Base-by-base conservation (phyloP, 1,140 invertebrate genomes). In the Penaeus vannamei region DNA sequence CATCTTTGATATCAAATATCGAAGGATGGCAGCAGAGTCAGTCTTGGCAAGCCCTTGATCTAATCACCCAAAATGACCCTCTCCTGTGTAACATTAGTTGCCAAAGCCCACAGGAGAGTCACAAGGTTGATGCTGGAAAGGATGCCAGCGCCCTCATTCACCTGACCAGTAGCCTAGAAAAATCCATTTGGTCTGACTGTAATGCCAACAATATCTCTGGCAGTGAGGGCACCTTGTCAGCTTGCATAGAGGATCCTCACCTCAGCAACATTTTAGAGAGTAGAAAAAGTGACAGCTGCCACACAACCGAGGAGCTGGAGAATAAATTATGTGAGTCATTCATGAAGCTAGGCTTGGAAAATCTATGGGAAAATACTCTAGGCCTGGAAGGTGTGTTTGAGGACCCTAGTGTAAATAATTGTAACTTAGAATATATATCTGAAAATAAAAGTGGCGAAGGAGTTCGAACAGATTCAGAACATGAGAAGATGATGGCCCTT, bases 121-220 rank as follows among this genome's bases (percentile, higher is more conserved):
- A 79, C 19, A 84, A 84, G 72, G 87, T 84, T 42, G 83, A 79
- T n/a, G 81, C 80, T 66, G 29, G 36, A 5, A 79, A 29, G 32
- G 82, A 84, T 23, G 29, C 87, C 26, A 84, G 60, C 36, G 66
- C 81, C 72, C 87, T 79, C 76, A 42, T 84, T 59, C 72, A 79
- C 42, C n/a, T 89, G 26, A 81, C 84, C 42, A 87, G 79, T 32
- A 79, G 84, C 66, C 61, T 82, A 36, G 87, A 91, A 66, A 91
- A 91, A 59, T 90, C 86, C 62, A 90, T 91, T 61, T 91, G 91
- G 91, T 90, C 91, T 22, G 91, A 91, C 69, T 90, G 82, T 53
- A 91, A 91, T 88, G 91, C 87, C 61, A 91, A 91, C 81, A 84
- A 91, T 89, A 90, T 91, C 12, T 59, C 87, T 32, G 72, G 76